phyloP scores from a whole-genome alignment of 2,888 invertebrate species.

The Patella caerulea region DNA sequence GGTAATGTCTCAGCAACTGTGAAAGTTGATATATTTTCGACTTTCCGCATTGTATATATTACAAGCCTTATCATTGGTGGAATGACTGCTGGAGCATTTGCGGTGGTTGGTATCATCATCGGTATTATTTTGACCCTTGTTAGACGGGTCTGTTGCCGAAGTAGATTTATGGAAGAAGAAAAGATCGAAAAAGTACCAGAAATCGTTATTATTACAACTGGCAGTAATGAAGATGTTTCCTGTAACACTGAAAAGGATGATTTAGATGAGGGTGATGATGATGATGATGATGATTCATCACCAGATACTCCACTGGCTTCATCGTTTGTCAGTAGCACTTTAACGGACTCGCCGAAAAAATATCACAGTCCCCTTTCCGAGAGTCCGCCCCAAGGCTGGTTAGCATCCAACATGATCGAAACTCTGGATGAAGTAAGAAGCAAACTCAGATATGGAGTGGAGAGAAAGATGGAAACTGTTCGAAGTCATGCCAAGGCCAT shows the following conservation, averaged over 20 bases:
- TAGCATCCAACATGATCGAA: conserved; percentile 51
- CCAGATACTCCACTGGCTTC: conserved; percentile 50
- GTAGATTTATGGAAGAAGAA: conserved; percentile 15
- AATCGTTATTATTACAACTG: conserved; percentile 25
- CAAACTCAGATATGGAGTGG: conserved; percentile 55
- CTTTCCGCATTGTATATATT: conserved; percentile 36
- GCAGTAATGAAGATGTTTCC: neutral
- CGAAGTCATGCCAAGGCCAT: conserved; percentile 53
- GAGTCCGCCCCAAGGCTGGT: conserved; percentile 34
- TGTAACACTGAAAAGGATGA: conserved; percentile 27
- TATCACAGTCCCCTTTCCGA: conserved; percentile 44
- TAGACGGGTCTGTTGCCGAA: neutral
- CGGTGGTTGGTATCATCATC: conserved; percentile 50
- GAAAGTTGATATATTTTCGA: conserved; percentile 37
- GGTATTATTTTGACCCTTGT: conserved; percentile 47
- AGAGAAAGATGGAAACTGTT: conserved; percentile 58
- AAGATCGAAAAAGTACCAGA: conserved; percentile 30
- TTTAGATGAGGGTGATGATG: conserved; percentile 32
- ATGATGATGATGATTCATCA: conserved; percentile 34
- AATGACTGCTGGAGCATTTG: conserved; percentile 38
- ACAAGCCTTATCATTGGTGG: conserved; percentile 51
- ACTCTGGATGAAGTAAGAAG: conserved; percentile 62
- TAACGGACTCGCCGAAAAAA: conserved; percentile 49
- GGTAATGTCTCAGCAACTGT: conserved; percentile 48
- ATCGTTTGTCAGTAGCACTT: conserved; percentile 29